Conservation (phyloP, 2,113 vertebrate genomes). For the Zeus faber region DNA sequence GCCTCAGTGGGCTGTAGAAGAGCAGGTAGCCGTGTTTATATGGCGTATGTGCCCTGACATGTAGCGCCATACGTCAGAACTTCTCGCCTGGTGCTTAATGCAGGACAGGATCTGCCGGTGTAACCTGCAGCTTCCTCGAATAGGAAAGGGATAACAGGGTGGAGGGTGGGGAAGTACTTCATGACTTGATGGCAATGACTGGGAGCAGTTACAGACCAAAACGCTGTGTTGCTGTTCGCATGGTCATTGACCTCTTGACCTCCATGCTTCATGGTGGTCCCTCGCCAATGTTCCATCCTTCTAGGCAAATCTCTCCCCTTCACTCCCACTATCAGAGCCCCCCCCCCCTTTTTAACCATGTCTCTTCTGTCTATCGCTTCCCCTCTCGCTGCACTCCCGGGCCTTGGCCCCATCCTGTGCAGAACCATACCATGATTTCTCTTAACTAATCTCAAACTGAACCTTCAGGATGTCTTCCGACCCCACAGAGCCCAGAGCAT, state of each 20-base stretch:
- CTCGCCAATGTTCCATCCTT: slow-evolving; percentile 3
- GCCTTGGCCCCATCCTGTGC: background rate
- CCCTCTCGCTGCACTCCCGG: background rate
- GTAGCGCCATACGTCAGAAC: slow-evolving; percentile 31
- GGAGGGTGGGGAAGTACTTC: background rate
- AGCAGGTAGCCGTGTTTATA: too few relatives aligned
- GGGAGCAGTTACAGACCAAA: background rate
- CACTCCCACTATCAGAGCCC: background rate
- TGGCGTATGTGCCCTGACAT: slow-evolving; percentile 33
- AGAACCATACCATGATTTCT: too few relatives aligned
- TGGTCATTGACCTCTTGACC: slow-evolving; percentile 35
- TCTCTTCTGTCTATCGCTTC: background rate
- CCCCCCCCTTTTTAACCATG: background rate
- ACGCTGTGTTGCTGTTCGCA: slow-evolving; percentile 12
- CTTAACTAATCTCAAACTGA: slow-evolving; percentile 4
- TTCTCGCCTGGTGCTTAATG: slow-evolving; percentile 3
- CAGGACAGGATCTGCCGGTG: slow-evolving; percentile 4
- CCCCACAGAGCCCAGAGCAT: slow-evolving; percentile 12
- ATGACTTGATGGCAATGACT: background rate
- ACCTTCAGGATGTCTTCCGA: too few relatives aligned
- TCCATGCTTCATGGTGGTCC: slow-evolving; percentile 32
- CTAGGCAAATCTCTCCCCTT: background rate
- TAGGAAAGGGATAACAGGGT: too few relatives aligned
- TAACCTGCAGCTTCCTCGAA: too few relatives aligned
- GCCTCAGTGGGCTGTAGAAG: slow-evolving; percentile 21